phyloP scores from a whole-genome alignment of 2,113 vertebrate species.

The Pelecanoides urinatrix region DNA sequence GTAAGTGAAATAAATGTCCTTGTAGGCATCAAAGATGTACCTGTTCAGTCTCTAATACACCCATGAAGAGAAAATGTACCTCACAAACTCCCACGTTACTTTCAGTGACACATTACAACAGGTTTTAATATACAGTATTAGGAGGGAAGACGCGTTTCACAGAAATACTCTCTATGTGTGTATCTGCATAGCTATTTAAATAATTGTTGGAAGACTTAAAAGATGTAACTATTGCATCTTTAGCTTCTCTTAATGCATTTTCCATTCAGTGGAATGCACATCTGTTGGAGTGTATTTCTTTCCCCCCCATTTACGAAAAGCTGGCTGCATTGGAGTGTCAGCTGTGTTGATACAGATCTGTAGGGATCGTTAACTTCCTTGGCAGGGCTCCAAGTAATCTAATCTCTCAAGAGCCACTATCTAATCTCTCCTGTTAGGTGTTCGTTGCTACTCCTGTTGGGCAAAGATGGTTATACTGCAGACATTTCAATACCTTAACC shows the following conservation, averaged over 20 bases:
- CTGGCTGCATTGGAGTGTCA: background rate
- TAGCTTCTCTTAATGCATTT: background rate
- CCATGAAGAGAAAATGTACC: background rate
- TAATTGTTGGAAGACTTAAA: background rate
- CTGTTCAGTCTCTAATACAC: background rate
- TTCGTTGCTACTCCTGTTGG: background rate
- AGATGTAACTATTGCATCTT: background rate
- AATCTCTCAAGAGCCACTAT: background rate
- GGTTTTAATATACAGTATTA: background rate
- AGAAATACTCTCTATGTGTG: background rate
- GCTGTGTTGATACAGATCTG: background rate
- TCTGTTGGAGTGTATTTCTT: background rate
- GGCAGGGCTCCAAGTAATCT: background rate
- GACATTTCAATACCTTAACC: background rate
- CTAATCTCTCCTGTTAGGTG: background rate
- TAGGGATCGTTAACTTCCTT: background rate
- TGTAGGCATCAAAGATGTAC: background rate
- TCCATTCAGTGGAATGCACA: background rate
- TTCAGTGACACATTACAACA: background rate
- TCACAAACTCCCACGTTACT: background rate
- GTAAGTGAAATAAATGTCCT: background rate
- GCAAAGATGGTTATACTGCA: background rate
- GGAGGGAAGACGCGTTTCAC: background rate
- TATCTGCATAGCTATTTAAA: background rate
- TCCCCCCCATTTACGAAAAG: background rate